Base-by-base conservation (phyloP, 1,140 invertebrate genomes). In the Drosophila sp. region DNA sequence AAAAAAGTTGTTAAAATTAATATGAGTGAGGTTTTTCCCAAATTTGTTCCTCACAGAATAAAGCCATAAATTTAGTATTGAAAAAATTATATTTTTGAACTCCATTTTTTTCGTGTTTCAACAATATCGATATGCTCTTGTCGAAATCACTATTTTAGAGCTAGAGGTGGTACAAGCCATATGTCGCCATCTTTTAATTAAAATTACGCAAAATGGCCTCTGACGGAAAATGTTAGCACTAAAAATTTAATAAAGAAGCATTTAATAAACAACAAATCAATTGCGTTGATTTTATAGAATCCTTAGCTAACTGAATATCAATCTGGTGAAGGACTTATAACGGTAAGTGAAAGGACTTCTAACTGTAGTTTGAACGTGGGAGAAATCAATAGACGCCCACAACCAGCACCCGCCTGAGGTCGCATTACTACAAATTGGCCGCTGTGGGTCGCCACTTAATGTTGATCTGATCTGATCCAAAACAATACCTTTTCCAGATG, bases 131-230 rank as follows among this genome's bases (percentile, higher is more conserved):
- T 50, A 50, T 27, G 6, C 1, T 11, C 1, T 11, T 4, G 35
- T 38, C 10, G 7, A 10, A 38, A 44, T 27, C 27, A 17, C 23
- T 44, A 41, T 25, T 10, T 27, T 27, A 27, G 1, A 27, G 44
- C 8, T 50, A 50, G 38, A 30, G 41, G 10, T 44, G 54, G 17
- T 40, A 41, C 65, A 69, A 76, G 74, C 74, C 44, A 60, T 10
- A 68, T 75, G 76, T 70, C 86, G 87, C 87, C 86, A 90, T 90
- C 86, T 90, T 90, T 50, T 87, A 73, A 81, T 81, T 81, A 66
- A 76, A 81, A 81, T 65, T 71, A 50, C 40, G 70, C 68, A 76
- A 69, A 65, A 66, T 60, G 41, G 44, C 71, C 72, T 75, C 81
- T 82, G 72, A 90, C 86, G 86, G 82, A 76, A 71, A 80, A 70